Evolutionary conservation across 2,797 vertebrate species (phyloP).

Genomic region (Melanotaenia pygmaea): DNA sequence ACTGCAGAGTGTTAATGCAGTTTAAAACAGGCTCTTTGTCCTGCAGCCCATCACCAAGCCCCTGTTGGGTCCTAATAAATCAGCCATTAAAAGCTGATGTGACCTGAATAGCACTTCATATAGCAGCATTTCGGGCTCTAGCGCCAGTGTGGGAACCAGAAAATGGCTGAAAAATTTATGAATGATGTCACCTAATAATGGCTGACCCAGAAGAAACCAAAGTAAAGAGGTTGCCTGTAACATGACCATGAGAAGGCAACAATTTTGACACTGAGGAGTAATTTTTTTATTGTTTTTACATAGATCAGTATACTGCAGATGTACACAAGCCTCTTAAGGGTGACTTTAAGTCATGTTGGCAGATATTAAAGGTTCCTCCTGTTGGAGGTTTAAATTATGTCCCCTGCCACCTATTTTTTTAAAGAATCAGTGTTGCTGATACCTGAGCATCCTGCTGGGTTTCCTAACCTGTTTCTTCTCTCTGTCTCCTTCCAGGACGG

Average conservation of each 20-base stretch:
- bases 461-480: constrained; percentile 47
- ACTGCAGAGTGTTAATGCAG: constrained; percentile 80
- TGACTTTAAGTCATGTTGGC: constrained; percentile 33
- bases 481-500: constrained; percentile 55
- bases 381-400: constrained; percentile 36
- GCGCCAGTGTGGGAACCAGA: constrained; percentile 57
- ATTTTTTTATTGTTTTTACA: constrained; percentile 5
- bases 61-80: constrained; percentile 78
- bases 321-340: neutral
- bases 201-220: constrained; percentile 44
- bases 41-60: constrained; percentile 71
- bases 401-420: constrained; percentile 16
- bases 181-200: constrained; percentile 66
- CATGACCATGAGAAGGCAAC: constrained; percentile 12
- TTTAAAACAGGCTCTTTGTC: constrained; percentile 84
- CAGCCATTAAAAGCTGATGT: constrained; percentile 83
- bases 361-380: constrained; percentile 28
- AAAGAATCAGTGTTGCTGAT: constrained; percentile 11
- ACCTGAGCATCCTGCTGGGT: neutral
- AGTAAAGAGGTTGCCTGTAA: constrained; percentile 25
- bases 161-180: constrained; percentile 79
- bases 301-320: constrained; percentile 2
- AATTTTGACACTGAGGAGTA: constrained; percentile 32
- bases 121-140: constrained; percentile 54
- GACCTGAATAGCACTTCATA: constrained; percentile 80